phyloP scores from a whole-genome alignment of 2,888 invertebrate species.

The Microplitis manilae region DNA sequence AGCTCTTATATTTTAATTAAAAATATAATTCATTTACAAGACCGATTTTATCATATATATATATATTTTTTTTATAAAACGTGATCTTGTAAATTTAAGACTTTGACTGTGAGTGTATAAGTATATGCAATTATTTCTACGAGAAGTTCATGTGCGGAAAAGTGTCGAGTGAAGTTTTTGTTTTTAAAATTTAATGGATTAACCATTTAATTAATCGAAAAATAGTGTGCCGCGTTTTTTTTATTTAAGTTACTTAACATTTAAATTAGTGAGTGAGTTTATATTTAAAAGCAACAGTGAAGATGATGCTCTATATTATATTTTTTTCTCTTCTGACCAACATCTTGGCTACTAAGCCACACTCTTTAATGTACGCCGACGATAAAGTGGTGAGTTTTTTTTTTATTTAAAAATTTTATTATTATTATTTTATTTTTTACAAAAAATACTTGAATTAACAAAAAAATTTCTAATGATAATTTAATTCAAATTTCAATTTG shows the following conservation, averaged over 20 bases:
- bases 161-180: conserved; percentile 29
- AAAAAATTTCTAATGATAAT: too few relatives aligned
- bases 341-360: conserved; percentile 47
- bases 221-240: background rate
- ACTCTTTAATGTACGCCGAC: conserved; percentile 60
- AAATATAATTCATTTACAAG: background rate
- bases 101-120: background rate
- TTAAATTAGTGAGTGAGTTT: conserved; percentile 1
- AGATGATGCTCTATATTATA: conserved; percentile 52
- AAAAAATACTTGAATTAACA: too few relatives aligned
- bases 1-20: background rate
- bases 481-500: too few relatives aligned
- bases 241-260: conserved; percentile 6
- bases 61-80: background rate
- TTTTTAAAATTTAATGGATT: background rate
- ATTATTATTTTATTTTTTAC: background rate
- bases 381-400: conserved; percentile 63
- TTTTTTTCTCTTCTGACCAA: conserved; percentile 42
- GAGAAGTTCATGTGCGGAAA: background rate
- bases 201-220: background rate
- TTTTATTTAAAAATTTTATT: conserved; percentile 13
- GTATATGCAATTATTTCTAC: background rate
- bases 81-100: background rate
- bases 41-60: background rate
- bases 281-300: conserved; percentile 34